Base-by-base conservation (phyloP, 2,113 vertebrate genomes). In the Xiphorhynchus elegans region DNA sequence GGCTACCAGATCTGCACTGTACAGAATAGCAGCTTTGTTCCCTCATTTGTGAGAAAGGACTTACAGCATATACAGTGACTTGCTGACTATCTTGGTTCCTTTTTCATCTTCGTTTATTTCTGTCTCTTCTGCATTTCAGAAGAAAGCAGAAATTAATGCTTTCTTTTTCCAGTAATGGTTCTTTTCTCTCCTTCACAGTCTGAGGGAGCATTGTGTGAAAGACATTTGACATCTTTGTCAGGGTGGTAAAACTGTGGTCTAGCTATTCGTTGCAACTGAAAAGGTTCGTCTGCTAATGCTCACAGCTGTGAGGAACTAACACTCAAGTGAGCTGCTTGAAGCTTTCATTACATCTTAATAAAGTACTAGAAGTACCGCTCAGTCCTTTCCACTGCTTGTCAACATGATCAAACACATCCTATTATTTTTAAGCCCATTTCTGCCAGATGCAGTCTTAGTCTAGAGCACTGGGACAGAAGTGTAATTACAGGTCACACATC, bases 291-390 rank as follows among this genome's bases (percentile, higher is more conserved):
- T 28, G 21, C 50, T 40, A 37, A 74, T 4, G 5, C 29, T 77
- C 33, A 63, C 24, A 46, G 10, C 7, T 77, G 19, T 74, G 74
- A 75, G 42, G 26, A 83, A 70, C 35, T 50, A 47, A 29, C 70
- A 62, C 39, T 86, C 35, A 55, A 72, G 33, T 20, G 9, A 86
- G 26, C 26, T 64, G 33, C 59, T 93, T 4, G 3, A 92, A 78
- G 72, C 63, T 95, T 96, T 97, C 76, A 90, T 56, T 94, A 84
- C 47, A 37, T 88, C 93, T 93, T 86, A 95, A 91, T 95, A 81
- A 91, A 93, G 58, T 39, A 70, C 60, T 82, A 60, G 52, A 95
- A 77, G 72, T 52, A 70, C 47, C 0, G 0, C 39, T 95, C 42
- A 64, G 39, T 44, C n/a, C 28, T 90, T 85, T 86, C 47, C 19